Evolutionary conservation across 2,888 invertebrate genomes (phyloP), one percentile per base, ranked within the genome.

Genomic region (Rapana venosa): DNA sequence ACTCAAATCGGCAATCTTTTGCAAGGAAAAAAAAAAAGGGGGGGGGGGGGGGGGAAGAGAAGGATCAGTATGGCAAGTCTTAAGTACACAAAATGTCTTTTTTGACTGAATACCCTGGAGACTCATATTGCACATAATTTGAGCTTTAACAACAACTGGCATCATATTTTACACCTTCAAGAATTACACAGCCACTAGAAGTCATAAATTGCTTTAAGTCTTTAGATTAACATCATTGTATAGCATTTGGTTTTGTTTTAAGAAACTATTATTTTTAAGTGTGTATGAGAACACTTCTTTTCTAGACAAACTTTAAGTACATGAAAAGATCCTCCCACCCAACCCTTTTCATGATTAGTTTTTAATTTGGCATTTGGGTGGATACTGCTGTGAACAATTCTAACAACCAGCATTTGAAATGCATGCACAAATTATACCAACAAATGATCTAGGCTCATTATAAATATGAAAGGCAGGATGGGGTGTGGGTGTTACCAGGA

Each of bases 61-160:
- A 0, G 32, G 20, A 32, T 32, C 32, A 79, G 26, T 79, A 79
- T 79, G 77, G 77, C 77, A 79, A 32, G 77, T 32, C 13, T 86
- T 86, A 86, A 86, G 86, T 86, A 86, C 86, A 86, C 20, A 86
- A 35, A 58, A 32, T 56, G 86, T 35, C 36, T 86, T 20, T 66
- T 66, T 85, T 86, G 32, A 86, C 86, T 86, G 26, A 35, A 86
- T 86, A 86, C 86, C 86, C 86, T 86, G 86, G 66, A 58, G 17
- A 85, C 36, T 85, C 32, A 32, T 86, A 86, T 86, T 86, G 86
- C 86, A 86, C 86, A 0, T 8, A 32, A 35, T 66, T 86, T 86
- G 86, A 86, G 86, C 86, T 66, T 66, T 22, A 58, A 86, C 66
- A 86, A 83, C 36, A 83, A 83, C 81, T 83, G 81, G 47, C 36